Percentiles rank a stretch among this genome's conserved stretches.
Evolutionary conservation across 2,113 vertebrate species (phyloP).

Genomic region (Pelecanoides urinatrix): DNA sequence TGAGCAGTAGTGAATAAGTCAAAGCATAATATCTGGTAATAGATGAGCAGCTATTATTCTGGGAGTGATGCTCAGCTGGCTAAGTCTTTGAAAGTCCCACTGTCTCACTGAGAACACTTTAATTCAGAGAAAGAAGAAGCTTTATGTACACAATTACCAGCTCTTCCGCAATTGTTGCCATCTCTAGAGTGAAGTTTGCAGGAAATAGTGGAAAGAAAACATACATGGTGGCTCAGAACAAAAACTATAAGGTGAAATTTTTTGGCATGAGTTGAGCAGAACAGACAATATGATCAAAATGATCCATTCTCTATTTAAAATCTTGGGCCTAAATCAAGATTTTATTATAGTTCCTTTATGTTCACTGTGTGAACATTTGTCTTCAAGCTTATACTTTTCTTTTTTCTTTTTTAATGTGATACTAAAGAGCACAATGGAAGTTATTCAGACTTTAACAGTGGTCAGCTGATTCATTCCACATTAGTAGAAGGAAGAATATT

Average conservation of each 20-base stretch:
- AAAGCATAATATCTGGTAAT: not conserved
- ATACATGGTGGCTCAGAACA: not conserved
- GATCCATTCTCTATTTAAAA: not conserved
- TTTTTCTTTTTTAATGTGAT: not conserved
- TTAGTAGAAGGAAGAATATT: not conserved
- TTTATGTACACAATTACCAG: not conserved
- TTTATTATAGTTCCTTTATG: not conserved
- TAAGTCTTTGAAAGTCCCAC: not conserved
- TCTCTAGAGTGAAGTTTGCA: not conserved
- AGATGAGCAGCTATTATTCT: not conserved
- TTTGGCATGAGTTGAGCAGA: not conserved
- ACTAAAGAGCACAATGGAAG: not conserved
- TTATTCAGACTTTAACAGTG: not conserved
- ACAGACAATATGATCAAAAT: not conserved
- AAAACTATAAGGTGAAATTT: not conserved
- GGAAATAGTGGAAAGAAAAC: not conserved
- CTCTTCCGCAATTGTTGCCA: not conserved
- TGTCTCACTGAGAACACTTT: not conserved
- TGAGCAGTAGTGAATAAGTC: not conserved
- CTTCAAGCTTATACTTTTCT: not conserved
- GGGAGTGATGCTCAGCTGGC: not conserved
- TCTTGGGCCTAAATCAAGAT: not conserved
- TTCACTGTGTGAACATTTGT: not conserved
- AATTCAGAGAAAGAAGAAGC: not conserved
- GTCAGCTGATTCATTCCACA: not conserved